phyloP scores from a whole-genome alignment of 2,888 invertebrate species.

The Siphonodentalium dalli region DNA sequence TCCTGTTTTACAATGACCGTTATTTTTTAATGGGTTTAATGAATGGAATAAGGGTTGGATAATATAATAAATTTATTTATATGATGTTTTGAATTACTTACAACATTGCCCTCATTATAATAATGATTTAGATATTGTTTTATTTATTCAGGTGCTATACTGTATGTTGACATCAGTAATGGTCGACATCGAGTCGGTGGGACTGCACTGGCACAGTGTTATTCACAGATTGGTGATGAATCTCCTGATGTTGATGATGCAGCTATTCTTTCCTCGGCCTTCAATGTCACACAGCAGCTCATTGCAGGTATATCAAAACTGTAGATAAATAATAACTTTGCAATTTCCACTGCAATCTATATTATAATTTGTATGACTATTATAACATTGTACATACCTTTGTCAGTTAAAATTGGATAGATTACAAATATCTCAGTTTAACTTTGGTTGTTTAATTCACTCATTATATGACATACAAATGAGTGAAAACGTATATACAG shows the following conservation, averaged over 20 bases:
- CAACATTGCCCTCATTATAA: too few relatives aligned
- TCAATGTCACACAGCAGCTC: conserved; percentile 84
- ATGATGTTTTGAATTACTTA: not conserved
- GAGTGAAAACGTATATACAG: too few relatives aligned
- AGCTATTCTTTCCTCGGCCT: conserved; percentile 75
- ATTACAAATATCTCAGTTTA: too few relatives aligned
- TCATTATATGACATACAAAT: too few relatives aligned
- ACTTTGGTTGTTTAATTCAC: too few relatives aligned
- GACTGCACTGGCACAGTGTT: conserved; percentile 90
- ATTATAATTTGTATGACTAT: not conserved
- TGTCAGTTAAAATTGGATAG: too few relatives aligned
- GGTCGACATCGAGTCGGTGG: conserved; percentile 77
- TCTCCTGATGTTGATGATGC: conserved; percentile 83
- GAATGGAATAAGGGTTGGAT: too few relatives aligned
- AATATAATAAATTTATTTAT: not conserved
- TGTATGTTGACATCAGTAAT: conserved; percentile 81
- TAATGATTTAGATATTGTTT: not conserved
- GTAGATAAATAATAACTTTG: too few relatives aligned
- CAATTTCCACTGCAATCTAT: too few relatives aligned
- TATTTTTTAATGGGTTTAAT: too few relatives aligned
- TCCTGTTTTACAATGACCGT: too few relatives aligned
- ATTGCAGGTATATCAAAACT: conserved; percentile 72
- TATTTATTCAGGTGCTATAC: conserved; percentile 70
- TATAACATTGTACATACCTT: too few relatives aligned
- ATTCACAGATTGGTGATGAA: conserved; percentile 80